Evolutionary conservation across 2,888 invertebrate genomes (phyloP).

Genomic region (Deilephila porcellus): DNA sequence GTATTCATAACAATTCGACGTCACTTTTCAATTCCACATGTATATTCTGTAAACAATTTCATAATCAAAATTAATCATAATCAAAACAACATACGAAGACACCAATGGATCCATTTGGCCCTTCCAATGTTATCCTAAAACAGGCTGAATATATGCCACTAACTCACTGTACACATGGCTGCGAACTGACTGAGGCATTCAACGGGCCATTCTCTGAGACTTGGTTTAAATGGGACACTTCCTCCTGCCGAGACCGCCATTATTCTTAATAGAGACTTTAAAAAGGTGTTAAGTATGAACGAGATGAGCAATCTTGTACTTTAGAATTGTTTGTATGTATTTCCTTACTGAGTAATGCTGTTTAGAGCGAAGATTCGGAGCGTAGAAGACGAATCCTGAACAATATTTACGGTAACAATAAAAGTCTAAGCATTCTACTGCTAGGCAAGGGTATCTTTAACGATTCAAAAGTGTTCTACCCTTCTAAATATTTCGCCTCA

Average conservation of each 20-base stretch:
- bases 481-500: no score
- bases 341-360: background rate
- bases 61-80: background rate
- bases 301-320: no score
- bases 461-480: no score
- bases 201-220: constrained; percentile 35
- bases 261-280: constrained; percentile 28
- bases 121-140: background rate
- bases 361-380: background rate
- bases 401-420: no score
- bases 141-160: background rate
- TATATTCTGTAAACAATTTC: no score
- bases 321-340: background rate
- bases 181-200: constrained; percentile 41
- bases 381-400: background rate
- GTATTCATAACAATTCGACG: no score
- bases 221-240: constrained; percentile 35
- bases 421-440: no score
- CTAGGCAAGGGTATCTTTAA: no score
- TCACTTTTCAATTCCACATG: no score
- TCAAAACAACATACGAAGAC: background rate
- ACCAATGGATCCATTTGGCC: background rate
- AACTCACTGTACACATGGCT: constrained; percentile 30
- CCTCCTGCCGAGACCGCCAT: constrained; percentile 26
- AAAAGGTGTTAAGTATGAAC: constrained; percentile 19